Evolutionary conservation across 1,140 invertebrate genomes (phyloP).

Genomic region (Babylonia areolata): DNA sequence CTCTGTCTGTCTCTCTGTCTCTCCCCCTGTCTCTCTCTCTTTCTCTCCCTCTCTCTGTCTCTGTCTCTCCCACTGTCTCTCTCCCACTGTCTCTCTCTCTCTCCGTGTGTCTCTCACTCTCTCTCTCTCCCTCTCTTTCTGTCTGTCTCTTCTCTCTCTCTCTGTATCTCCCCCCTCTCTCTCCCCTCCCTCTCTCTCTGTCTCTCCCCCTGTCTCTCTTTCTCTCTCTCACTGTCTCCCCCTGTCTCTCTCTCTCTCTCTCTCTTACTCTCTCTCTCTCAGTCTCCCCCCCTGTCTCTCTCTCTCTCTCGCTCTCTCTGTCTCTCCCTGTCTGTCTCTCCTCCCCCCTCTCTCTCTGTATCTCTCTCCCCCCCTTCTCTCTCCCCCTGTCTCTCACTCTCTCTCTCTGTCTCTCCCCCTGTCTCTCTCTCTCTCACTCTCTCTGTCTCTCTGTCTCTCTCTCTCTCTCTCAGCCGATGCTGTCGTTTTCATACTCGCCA

Average conservation of each 20-base stretch:
- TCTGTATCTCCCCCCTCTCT: background rate
- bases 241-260: background rate
- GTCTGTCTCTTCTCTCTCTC: background rate
- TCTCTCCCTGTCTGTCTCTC: background rate
- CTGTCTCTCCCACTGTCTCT: background rate
- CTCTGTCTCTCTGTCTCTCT: background rate
- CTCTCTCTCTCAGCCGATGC: no score
- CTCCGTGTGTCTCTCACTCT: background rate
- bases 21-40: background rate
- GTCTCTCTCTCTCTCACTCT: background rate
- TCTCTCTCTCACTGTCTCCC: background rate
- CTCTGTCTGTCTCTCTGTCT: background rate
- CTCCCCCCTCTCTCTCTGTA: background rate
- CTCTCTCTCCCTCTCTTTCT: background rate
- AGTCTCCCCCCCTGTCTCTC: background rate
- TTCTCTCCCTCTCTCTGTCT: background rate
- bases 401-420: background rate
- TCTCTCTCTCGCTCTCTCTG: background rate
- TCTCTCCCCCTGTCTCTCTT: background rate
- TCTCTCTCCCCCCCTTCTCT: background rate
- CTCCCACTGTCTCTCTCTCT: background rate
- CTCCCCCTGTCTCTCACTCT: background rate
- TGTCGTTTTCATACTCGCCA: no score
- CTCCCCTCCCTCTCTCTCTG: background rate
- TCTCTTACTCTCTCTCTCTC: slow-evolving; percentile 1